These are phyloP conservation scores for Alviniconcha marisindica DNA, from an alignment of 1,140 invertebrate genomes.

Conservation along the genomic window DNA sequence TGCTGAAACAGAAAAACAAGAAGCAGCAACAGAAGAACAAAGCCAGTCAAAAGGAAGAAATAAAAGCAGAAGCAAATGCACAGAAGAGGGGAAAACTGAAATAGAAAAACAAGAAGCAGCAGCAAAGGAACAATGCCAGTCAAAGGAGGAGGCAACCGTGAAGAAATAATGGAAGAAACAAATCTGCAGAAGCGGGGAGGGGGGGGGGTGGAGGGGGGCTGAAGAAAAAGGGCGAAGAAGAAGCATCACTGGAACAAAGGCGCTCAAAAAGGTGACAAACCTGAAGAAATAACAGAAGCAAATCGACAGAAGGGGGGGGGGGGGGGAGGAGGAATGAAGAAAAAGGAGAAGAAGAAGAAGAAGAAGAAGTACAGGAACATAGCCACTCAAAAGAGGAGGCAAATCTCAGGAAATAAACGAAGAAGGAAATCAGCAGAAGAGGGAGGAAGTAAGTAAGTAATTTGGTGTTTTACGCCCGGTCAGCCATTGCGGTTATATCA, in stretches of 20 bases:
- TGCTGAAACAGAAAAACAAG: too few relatives aligned
- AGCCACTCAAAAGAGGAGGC: background rate
- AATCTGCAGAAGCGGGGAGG: background rate
- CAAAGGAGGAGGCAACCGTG: too few relatives aligned
- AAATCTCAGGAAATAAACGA: background rate
- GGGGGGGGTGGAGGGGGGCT: background rate
- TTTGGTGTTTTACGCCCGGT: too few relatives aligned
- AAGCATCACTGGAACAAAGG: background rate
- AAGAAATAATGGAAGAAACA: background rate
- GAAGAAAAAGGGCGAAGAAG: background rate
- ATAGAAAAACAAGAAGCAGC: background rate
- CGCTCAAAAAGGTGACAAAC: background rate
- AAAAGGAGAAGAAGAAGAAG: background rate
- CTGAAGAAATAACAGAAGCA: background rate
- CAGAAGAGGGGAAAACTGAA: background rate
- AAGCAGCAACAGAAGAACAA: too few relatives aligned
- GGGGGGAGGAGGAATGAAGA: background rate
- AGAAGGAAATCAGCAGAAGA: too few relatives aligned
- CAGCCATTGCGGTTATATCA: too few relatives aligned
- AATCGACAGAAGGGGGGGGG: background rate
- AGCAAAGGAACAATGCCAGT: background rate
- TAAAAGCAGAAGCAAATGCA: background rate
- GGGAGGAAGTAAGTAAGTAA: too few relatives aligned
- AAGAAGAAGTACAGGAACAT: background rate
- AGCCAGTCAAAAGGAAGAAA: background rate